A percentile compares a stretch with the other conserved stretches of the same genome.
Conservation (phyloP, 2,797 vertebrate species). For the Emys orbicularis region DNA sequence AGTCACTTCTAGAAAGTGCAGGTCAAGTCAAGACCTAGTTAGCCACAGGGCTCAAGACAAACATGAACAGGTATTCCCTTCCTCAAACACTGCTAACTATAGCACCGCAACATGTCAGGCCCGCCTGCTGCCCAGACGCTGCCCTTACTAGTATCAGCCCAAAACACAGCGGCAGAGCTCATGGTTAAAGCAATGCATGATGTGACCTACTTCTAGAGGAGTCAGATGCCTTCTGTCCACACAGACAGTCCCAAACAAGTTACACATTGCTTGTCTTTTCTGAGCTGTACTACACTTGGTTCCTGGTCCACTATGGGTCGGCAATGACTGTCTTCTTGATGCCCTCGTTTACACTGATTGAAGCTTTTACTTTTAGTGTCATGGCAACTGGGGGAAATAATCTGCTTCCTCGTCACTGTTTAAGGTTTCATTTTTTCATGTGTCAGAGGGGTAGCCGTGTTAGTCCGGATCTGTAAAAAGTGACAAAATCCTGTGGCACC, state of each 20-base stretch:
- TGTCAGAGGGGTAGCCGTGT: neutral
- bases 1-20: neutral
- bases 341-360: neutral
- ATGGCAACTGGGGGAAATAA: neutral
- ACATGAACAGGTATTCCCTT: neutral
- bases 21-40: neutral
- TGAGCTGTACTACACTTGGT: neutral
- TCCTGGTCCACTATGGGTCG: neutral
- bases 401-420: neutral
- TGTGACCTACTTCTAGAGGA: neutral
- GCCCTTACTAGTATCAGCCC: neutral
- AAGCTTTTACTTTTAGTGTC: neutral
- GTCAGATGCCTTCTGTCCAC: neutral
- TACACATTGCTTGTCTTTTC: neutral
- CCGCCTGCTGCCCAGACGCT: neutral
- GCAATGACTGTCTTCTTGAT: neutral
- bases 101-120: neutral
- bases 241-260: neutral
- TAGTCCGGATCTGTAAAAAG: no score
- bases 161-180: neutral
- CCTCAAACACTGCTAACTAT: neutral
- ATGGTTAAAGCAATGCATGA: neutral
- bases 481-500: no score
- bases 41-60: neutral
- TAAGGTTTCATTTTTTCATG: neutral